Conservation (phyloP, 2,797 vertebrate genomes). For the Apogon talboti region DNA sequence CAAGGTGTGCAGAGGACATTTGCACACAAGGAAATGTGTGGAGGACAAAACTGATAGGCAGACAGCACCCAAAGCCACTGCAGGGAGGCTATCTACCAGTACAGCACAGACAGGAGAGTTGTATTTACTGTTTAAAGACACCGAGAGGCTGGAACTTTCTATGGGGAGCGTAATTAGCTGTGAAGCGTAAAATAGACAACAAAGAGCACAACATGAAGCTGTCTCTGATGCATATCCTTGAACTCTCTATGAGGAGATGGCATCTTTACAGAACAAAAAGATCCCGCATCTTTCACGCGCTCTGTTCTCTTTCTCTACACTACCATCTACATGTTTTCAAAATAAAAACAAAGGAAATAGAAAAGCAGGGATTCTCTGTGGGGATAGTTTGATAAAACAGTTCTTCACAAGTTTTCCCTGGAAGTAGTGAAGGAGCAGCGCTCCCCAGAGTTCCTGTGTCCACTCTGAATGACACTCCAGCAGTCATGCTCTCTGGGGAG, state of each 20-base stretch:
- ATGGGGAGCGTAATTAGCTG: slow-evolving; percentile 69
- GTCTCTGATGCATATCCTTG: slow-evolving; percentile 67
- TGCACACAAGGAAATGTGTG: slow-evolving; percentile 77
- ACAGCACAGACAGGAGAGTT: slow-evolving; percentile 37
- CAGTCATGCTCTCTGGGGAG: slow-evolving; percentile 59
- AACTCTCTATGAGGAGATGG: slow-evolving; percentile 58
- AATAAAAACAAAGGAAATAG: slow-evolving; percentile 66
- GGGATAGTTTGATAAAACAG: slow-evolving; percentile 56
- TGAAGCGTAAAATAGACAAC: slow-evolving; percentile 65
- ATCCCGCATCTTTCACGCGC: slow-evolving; percentile 49
- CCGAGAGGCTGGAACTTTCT: slow-evolving; percentile 61
- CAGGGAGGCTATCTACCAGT: slow-evolving; percentile 48
- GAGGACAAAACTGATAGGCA: slow-evolving; percentile 71
- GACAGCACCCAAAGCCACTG: slow-evolving; percentile 41
- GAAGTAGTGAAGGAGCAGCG: slow-evolving; percentile 50
- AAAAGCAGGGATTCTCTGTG: slow-evolving; percentile 43
- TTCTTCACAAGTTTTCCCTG: slow-evolving; percentile 67
- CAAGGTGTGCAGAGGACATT: slow-evolving; percentile 81
- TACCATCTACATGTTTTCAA: slow-evolving; percentile 65
- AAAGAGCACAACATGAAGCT: slow-evolving; percentile 65
- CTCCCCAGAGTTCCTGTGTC: slow-evolving; percentile 77
- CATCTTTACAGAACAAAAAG: slow-evolving; percentile 68
- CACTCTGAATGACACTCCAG: slow-evolving; percentile 70
- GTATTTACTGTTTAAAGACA: slow-evolving; percentile 70
- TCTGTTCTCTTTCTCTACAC: slow-evolving; percentile 68